Evolutionary conservation across 2,797 vertebrate genomes (phyloP).

Genomic region (Falco naumanni): DNA sequence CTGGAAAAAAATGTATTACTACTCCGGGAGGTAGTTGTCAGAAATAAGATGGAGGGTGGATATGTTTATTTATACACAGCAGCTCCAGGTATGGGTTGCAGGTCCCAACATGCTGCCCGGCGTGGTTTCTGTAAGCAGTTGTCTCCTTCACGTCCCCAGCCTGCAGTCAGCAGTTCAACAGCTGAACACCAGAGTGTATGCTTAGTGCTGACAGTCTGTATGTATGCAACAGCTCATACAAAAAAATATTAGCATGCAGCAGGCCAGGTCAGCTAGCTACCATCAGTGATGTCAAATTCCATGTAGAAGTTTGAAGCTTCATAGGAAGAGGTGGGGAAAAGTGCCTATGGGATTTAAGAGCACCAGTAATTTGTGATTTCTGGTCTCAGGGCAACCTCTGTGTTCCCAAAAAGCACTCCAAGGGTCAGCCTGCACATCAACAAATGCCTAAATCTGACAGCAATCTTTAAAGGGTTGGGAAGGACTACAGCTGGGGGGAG

Average conservation of each 20-base stretch:
- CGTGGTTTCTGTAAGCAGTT: not conserved
- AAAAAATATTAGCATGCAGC: not conserved
- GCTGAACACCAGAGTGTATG: fast-evolving
- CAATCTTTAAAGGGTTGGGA: not conserved
- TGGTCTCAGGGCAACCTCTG: not conserved
- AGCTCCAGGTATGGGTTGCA: not conserved
- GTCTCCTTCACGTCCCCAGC: not conserved
- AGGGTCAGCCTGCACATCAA: not conserved
- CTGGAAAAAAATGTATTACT: not conserved
- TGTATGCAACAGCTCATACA: not conserved
- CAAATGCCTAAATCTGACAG: not conserved
- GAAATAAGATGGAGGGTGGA: not conserved
- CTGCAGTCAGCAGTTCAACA: not conserved
- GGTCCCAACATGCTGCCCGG: not conserved
- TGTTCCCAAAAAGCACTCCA: not conserved
- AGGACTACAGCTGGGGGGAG: not conserved
- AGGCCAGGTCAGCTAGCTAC: not conserved
- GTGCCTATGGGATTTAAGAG: not conserved
- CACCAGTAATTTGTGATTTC: not conserved
- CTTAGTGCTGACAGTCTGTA: not conserved
- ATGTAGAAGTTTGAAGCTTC: not conserved
- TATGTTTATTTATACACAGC: constrained; percentile 31
- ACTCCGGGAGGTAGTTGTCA: not conserved
- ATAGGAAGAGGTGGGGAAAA: not conserved
- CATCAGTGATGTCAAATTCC: fast-evolving